A percentile compares a stretch with the other conserved stretches of the same genome.
Evolutionary conservation across 1,140 invertebrate species (phyloP).

Genomic region (Drosophila leontia): DNA sequence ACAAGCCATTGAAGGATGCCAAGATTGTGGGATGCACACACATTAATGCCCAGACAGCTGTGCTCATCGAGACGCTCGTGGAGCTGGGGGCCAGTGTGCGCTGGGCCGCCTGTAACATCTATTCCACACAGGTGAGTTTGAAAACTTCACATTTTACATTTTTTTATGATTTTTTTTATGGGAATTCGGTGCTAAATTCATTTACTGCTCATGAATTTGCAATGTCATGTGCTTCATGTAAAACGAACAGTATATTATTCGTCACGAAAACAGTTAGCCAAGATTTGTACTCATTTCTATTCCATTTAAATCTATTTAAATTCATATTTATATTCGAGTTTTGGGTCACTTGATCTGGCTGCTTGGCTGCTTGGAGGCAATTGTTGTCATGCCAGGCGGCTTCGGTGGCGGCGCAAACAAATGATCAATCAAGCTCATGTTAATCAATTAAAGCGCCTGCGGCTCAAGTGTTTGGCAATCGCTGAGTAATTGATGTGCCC

Average conservation of each 20-base stretch:
- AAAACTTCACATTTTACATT: not conserved
- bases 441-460: conserved; percentile 65
- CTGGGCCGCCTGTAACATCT: conserved; percentile 99
- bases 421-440: conserved; percentile 78
- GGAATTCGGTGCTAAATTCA: not conserved
- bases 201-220: not conserved
- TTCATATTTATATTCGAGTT: conserved; percentile 14
- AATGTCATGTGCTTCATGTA: not conserved
- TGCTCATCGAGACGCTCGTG: conserved; percentile 96
- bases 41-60: conserved; percentile 99
- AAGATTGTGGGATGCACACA: conserved; percentile 99
- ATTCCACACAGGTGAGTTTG: conserved; percentile 93
- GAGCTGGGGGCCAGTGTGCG: conserved; percentile 95
- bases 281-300: not conserved
- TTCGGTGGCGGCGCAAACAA: conserved; percentile 57
- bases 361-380: conserved; percentile 60
- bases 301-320: conserved; percentile 19
- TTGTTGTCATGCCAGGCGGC: conserved; percentile 62
- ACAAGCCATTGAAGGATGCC: conserved; percentile 97
- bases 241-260: not conserved
- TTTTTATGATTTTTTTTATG: not conserved
- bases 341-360: conserved; percentile 46
- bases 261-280: not conserved
- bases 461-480: conserved; percentile 80
- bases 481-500: conserved; percentile 77